phyloP scores from a whole-genome alignment of 2,888 invertebrate genomes.

The Mesorhabditis sp. region DNA sequence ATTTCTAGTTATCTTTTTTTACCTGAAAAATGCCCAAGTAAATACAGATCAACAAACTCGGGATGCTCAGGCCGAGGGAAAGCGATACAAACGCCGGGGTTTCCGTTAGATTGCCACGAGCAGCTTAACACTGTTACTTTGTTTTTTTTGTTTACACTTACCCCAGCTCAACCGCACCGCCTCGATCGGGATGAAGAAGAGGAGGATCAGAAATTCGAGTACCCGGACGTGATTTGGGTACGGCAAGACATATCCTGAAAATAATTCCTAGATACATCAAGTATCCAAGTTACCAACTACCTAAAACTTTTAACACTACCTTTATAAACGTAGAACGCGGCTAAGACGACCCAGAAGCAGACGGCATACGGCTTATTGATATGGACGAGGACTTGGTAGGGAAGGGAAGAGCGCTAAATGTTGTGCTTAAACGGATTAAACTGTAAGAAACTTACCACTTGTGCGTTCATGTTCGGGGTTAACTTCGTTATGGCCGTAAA shows the following conservation, averaged over 20 bases:
- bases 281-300: conserved; percentile 10
- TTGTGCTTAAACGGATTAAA: background rate
- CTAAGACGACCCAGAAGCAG: conserved; percentile 22
- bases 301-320: background rate
- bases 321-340: conserved; percentile 9
- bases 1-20: background rate
- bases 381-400: conserved; percentile 32
- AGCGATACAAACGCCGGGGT: conserved; percentile 31
- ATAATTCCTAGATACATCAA: background rate
- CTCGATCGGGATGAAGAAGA: conserved; percentile 33
- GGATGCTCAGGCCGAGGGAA: conserved; percentile 27
- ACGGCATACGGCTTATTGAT: conserved; percentile 23
- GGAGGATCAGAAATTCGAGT: conserved; percentile 27
- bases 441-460: background rate
- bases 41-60: conserved; percentile 32
- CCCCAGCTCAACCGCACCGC: conserved; percentile 32
- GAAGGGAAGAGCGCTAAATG: conserved; percentile 33
- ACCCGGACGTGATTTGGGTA: conserved; percentile 26
- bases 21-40: conserved; percentile 33
- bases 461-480: background rate
- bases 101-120: conserved; percentile 38
- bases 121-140: background rate
- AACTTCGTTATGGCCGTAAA: too few species aligned
- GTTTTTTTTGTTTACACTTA: conserved; percentile 9
- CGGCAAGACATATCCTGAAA: conserved; percentile 21